Percentiles rank a stretch among this genome's conserved stretches.
These are phyloP conservation scores for Therioaphis trifolii DNA, from an alignment of 2,888 invertebrate species.

Conservation along the genomic window DNA sequence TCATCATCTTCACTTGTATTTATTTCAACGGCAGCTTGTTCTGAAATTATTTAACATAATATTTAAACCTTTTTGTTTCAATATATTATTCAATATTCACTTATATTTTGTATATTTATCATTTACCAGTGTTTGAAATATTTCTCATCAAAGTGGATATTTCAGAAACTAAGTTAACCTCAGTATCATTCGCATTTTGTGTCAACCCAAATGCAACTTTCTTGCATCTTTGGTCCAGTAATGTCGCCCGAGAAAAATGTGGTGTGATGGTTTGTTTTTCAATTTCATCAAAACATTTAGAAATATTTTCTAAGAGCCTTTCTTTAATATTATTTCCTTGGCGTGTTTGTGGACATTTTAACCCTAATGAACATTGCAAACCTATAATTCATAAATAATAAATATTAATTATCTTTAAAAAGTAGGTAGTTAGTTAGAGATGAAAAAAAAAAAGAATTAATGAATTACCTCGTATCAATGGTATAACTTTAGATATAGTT, in stretches of 20 bases:
- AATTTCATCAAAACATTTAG: slow-evolving; percentile 2
- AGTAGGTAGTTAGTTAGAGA: neutral
- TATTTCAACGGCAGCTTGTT: too few species aligned
- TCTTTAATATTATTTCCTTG: neutral
- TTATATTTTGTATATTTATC: too few species aligned
- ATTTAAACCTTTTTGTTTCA: too few species aligned
- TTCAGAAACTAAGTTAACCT: neutral
- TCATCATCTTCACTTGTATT: neutral
- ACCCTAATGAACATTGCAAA: neutral
- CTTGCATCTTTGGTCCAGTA: neutral
- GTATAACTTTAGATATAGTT: slow-evolving; percentile 17
- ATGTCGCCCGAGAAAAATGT: slow-evolving; percentile 15
- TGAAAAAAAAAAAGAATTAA: neutral
- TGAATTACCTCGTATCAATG: slow-evolving; percentile 24
- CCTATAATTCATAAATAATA: slow-evolving; percentile 10
- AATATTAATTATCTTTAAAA: slow-evolving; percentile 1
- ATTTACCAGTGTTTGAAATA: neutral
- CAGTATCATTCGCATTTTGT: neutral
- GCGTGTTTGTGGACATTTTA: neutral
- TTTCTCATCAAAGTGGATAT: neutral
- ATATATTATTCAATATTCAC: too few species aligned
- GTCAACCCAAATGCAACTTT: neutral
- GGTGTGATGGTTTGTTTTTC: neutral
- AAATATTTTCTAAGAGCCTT: neutral
- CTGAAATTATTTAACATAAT: too few species aligned